Percentiles rank a stretch among this genome's conserved stretches.
Conservation (phyloP, 23 tunicate species). For the Clavelina lepadiformis region DNA sequence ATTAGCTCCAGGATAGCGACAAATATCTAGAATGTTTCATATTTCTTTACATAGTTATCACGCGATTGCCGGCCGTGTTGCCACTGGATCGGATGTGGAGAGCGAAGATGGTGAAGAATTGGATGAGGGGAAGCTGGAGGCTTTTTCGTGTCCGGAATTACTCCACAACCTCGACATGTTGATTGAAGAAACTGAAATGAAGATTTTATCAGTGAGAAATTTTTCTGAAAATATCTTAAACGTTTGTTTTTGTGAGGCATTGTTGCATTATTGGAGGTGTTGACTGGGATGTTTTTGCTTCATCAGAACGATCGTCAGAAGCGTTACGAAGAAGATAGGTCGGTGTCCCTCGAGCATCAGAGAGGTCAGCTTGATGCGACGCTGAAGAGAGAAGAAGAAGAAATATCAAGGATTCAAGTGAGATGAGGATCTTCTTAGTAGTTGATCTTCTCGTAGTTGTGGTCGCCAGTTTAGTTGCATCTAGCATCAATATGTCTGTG, state of each 20-base stretch:
- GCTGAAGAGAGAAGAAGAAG: constrained; percentile 42
- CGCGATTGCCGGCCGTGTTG: constrained; percentile 83
- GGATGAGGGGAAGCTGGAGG: constrained; percentile 16
- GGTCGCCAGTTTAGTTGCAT: too few relatives aligned
- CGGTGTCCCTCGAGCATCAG: constrained; percentile 70
- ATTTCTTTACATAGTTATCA: constrained; percentile 42
- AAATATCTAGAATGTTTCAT: background rate
- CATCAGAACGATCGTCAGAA: constrained; percentile 75
- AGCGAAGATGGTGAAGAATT: constrained; percentile 41
- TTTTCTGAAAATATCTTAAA: background rate
- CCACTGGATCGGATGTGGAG: constrained; percentile 57
- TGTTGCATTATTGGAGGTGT: background rate
- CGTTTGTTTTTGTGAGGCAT: background rate
- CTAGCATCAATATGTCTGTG: too few relatives aligned
- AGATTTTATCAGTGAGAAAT: constrained; percentile 65
- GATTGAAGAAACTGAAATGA: constrained; percentile 83
- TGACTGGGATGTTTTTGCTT: background rate
- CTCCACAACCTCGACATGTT: constrained; percentile 77
- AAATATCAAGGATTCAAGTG: constrained; percentile 64
- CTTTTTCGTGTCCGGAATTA: constrained; percentile 82
- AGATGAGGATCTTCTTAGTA: too few relatives aligned
- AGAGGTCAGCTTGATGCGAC: constrained; percentile 36
- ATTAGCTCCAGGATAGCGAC: too few relatives aligned
- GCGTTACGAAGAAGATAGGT: constrained; percentile 75
- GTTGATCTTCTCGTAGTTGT: too few relatives aligned